phyloP scores from a whole-genome alignment of 1,140 invertebrate genomes.

The Drosophila sp. region DNA sequence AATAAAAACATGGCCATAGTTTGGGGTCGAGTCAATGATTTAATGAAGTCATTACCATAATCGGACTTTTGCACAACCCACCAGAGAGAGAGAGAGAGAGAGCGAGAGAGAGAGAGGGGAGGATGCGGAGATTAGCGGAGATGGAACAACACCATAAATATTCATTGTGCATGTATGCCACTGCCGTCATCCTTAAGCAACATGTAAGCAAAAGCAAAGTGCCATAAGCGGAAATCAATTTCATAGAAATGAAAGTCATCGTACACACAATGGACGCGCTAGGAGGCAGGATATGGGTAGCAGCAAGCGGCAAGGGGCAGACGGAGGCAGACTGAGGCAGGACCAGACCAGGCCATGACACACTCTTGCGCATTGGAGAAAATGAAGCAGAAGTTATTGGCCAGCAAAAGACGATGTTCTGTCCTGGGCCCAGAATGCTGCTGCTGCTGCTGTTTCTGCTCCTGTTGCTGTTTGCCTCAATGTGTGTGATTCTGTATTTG shows the following conservation, averaged over 20 bases:
- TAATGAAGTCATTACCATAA: slow-evolving; percentile 73
- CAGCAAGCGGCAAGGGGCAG: neutral
- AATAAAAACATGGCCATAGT: slow-evolving; percentile 40
- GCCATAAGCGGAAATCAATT: slow-evolving; percentile 81
- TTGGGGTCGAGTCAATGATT: slow-evolving; percentile 33
- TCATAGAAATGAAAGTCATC: slow-evolving; percentile 72
- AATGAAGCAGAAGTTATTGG: slow-evolving; percentile 71
- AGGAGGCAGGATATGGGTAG: neutral
- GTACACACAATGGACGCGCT: slow-evolving; percentile 27
- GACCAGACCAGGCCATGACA: slow-evolving; percentile 24
- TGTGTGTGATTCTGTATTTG: neutral
- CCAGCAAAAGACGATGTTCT: slow-evolving; percentile 57
- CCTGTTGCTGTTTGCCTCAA: neutral
- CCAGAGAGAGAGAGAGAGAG: too few species aligned
- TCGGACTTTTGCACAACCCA: slow-evolving; percentile 44
- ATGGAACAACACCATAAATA: slow-evolving; percentile 43
- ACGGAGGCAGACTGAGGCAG: neutral
- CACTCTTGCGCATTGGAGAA: slow-evolving; percentile 37
- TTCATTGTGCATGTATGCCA: slow-evolving; percentile 46
- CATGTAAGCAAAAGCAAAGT: slow-evolving; percentile 73
- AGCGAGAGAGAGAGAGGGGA: neutral
- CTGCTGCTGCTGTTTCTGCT: slow-evolving; percentile 23
- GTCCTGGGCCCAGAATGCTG: slow-evolving; percentile 45
- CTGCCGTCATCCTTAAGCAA: slow-evolving; percentile 46
- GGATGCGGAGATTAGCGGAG: neutral